phyloP scores from a whole-genome alignment of 2,797 vertebrate genomes.

The Pseudochirops cupreus region DNA sequence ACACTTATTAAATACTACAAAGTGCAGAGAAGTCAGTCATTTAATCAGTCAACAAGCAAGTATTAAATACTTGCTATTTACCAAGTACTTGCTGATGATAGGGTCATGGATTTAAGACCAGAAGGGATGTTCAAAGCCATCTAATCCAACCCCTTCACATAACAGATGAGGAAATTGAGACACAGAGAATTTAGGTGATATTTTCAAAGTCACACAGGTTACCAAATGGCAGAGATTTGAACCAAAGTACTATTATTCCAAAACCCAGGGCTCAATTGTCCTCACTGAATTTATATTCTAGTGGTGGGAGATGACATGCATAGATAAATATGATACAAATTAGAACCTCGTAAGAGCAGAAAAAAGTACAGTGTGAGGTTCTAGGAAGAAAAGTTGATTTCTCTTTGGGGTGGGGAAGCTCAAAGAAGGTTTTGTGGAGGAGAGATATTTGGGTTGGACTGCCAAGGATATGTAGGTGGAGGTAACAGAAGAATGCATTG shows the following conservation, averaged over 20 bases:
- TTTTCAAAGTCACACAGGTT: not conserved
- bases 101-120: not conserved
- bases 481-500: not conserved
- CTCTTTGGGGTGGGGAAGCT: not conserved
- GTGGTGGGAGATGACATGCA: not conserved
- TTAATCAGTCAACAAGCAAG: not conserved
- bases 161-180: not conserved
- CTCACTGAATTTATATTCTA: not conserved
- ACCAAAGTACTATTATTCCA: not conserved
- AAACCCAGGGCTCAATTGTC: not conserved
- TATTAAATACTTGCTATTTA: not conserved
- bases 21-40: not conserved
- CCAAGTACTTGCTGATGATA: not conserved
- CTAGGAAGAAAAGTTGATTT: not conserved
- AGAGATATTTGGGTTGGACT: not conserved
- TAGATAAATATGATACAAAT: not conserved
- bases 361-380: not conserved
- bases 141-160: not conserved
- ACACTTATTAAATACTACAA: not conserved
- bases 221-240: not conserved
- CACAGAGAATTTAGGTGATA: not conserved
- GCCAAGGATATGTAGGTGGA: not conserved
- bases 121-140: not conserved
- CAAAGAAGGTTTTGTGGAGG: not conserved
- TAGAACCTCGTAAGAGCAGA: not conserved